Evolutionary conservation across 2,888 invertebrate genomes (phyloP), one percentile per base, ranked within the genome.

Genomic region (Drosophila nr. perissopoda): DNA sequence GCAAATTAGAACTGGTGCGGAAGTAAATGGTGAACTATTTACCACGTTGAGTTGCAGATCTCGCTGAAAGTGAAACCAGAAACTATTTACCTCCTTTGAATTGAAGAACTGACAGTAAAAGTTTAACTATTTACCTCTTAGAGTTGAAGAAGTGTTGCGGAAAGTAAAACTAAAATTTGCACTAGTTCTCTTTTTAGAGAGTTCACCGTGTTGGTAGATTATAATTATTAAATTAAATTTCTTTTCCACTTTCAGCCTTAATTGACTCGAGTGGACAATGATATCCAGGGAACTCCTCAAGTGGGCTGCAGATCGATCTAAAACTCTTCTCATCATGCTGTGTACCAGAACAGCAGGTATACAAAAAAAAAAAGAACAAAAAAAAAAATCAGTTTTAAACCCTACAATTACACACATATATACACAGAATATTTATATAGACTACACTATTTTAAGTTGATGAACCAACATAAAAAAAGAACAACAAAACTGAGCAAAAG

Each of bases 271-370:
- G 72, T 74, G 70, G 79, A 85, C 76, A 76, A 83, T 51, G 79
- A 67, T 65, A 63, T 51, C 60, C 59, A 42, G 57, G 63, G 46
- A 68, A 57, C 29, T 56, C 59, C 63, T 70, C 56, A 63, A 58
- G 36, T 33, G 59, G 64, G 76, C 71, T 70, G 49, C 71, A 72
- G 60, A 64, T 67, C 27, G 46, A 46, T 46, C 27, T 46, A 46
- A 64, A 74, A 69, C 38, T 65, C 76, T 80, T 76, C 54, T 63
- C 76, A 75, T 80, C 82, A 74, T 85, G 85, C 85, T 86, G 85
- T 85, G 85, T 86, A 86, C 89, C 85, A 82, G 85, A 88, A 80
- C 85, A 86, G 85, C 85, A 86, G 85, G 85, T 86, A 86, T 86
- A 89, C 81, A 89, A 89, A 73, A 56, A 40, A 40, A 13, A 53